Base-by-base conservation (phyloP, 2,888 invertebrate genomes). In the Steromphala cineraria region DNA sequence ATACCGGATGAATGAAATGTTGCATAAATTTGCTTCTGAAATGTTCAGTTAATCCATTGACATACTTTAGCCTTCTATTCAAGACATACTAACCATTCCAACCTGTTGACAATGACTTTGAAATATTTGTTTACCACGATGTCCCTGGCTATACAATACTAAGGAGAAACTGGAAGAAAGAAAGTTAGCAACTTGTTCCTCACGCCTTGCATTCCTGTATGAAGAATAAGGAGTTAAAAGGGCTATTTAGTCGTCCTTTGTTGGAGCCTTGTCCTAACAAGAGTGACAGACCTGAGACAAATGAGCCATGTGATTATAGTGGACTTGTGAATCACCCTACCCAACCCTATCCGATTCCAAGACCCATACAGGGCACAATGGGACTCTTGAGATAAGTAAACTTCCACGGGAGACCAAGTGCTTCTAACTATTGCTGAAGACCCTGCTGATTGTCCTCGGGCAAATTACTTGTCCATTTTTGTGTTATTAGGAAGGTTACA, bases 391-490 rank as follows among this genome's bases (percentile, higher is more conserved):
- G 19, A 31, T 71, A 71, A 19, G 36, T 31, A 36, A 71, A 71
- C 71, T 17, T 71, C 71, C 19, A 40, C 15, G 3, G 36, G 40
- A 19, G 71, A 71, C 36, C 36, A n/a, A 71, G 71, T 36, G 19
- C 71, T n/a, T n/a, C 31, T 40, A 36, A 71, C 31, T 19, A 31
- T 13, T 31, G 36, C 71, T 19, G 71, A 71, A 31, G 71, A 71
- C 36, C 71, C 24, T 31, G 71, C 40, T 71, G 36, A 71, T 71
- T 71, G 71, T 71, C 36, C 71, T 19, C 36, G 40, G 71, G 36
- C 71, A 71, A 71, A 71, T 71, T 71, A 71, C 71, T 71, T 71
- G 36, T 71, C 71, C 71, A 71, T 71, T 71, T 71, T 71, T 40
- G 31, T 71, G 71, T 71, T 71, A 71, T 71, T 71, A 71, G 71